Evolutionary conservation across 2,113 vertebrate species (phyloP).

Genomic region (Cercocebus atys): DNA sequence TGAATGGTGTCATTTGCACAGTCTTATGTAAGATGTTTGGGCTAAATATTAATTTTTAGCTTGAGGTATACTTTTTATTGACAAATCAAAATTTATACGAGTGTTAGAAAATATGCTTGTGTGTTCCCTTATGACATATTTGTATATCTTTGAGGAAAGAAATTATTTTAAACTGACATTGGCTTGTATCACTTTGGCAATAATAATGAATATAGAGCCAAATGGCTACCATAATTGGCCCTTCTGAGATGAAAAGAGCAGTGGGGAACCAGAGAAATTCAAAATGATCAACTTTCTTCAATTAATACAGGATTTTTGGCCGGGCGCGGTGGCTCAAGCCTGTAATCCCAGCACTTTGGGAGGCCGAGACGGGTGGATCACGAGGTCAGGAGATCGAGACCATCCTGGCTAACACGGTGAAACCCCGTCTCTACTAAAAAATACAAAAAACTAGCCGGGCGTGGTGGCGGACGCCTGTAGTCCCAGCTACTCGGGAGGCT

Average conservation of each 20-base stretch:
- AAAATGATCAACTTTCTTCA: conserved; percentile 19
- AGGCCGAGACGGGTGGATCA: too few relatives aligned
- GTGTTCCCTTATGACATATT: not conserved
- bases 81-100: not conserved
- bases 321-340: too few relatives aligned
- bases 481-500: too few relatives aligned
- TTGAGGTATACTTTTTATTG: not conserved
- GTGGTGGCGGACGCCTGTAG: too few relatives aligned
- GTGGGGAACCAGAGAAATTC: not conserved
- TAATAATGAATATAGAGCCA: conserved; percentile 9
- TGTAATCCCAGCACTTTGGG: too few relatives aligned
- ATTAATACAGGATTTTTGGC: not conserved
- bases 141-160: not conserved
- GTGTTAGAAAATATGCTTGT: not conserved
- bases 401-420: too few relatives aligned
- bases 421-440: too few relatives aligned
- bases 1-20: not conserved
- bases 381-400: too few relatives aligned
- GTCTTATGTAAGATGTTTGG: not conserved
- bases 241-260: conserved; percentile 14
- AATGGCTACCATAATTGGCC: not conserved
- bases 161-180: conserved; percentile 11
- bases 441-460: too few relatives aligned
- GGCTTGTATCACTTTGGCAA: conserved; percentile 10
- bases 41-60: not conserved